These are phyloP conservation scores for Manis crassicaudata DNA, from an alignment of 2,797 vertebrate species.

Conservation along the genomic window DNA sequence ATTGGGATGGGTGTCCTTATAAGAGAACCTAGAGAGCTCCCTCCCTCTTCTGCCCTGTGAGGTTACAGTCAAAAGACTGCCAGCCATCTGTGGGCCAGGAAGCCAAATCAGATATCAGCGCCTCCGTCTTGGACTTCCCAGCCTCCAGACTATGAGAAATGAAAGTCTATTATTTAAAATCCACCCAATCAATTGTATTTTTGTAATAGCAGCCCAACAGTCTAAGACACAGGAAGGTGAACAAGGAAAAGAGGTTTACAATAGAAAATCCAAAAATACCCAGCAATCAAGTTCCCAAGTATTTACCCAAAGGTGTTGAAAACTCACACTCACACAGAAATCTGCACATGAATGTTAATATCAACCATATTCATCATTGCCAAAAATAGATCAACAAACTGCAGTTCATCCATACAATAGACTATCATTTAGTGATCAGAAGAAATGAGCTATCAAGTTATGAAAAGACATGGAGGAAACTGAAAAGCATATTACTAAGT, in stretches of 20 bases:
- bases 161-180: not conserved
- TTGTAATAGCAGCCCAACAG: not conserved
- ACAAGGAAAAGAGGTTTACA: not conserved
- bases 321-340: not conserved
- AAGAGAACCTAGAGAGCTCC: not conserved
- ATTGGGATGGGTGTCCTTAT: not conserved
- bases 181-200: not conserved
- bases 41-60: not conserved
- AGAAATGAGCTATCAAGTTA: not conserved
- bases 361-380: not conserved
- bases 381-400: not conserved
- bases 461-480: not conserved
- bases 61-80: not conserved
- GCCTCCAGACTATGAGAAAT: not conserved
- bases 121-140: not conserved
- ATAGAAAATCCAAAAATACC: not conserved
- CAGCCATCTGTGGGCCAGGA: not conserved
- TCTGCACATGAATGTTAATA: not conserved
- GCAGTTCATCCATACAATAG: not conserved
- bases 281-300: not conserved
- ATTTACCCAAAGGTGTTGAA: not conserved
- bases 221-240: constrained; percentile 2
- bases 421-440: not conserved
- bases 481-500: not conserved
- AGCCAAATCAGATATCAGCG: not conserved